Conservation (phyloP, 1,140 invertebrate genomes). For the Nylanderia fulva region DNA sequence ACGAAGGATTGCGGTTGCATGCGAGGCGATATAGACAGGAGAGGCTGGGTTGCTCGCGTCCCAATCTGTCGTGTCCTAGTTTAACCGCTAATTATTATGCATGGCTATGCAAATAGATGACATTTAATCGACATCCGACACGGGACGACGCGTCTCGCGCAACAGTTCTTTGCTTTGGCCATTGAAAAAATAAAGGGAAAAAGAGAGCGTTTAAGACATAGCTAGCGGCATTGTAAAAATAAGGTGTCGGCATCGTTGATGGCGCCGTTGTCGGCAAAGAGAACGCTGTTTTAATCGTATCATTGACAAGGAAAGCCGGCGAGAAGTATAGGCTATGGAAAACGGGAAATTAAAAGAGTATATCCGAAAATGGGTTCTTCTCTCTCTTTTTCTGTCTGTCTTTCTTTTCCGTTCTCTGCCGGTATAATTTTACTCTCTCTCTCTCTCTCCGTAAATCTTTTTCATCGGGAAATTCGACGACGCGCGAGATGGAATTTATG, state of each 20-base stretch:
- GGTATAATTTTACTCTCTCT: not conserved
- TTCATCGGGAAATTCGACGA: constrained; percentile 57
- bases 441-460: constrained; percentile 48
- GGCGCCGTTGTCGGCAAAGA: not conserved
- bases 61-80: constrained; percentile 54
- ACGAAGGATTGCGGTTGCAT: constrained; percentile 56
- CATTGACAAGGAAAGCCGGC: not conserved
- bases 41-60: constrained; percentile 4
- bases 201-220: not conserved
- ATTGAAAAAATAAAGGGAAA: not conserved
- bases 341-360: constrained; percentile 53
- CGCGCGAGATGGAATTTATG: constrained; percentile 56
- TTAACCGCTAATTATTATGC: constrained; percentile 78
- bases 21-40: constrained; percentile 36
- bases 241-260: not conserved
- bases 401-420: not conserved
- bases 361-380: constrained; percentile 37
- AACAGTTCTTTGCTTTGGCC: not conserved
- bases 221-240: not conserved
- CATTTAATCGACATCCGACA: constrained; percentile 74
- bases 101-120: constrained; percentile 78
- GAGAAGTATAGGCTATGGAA: constrained; percentile 47
- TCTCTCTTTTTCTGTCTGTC: not conserved
- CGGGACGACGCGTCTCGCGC: not conserved
- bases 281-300: constrained; percentile 29